A percentile compares a stretch with the other conserved stretches of the same genome.
phyloP scores from a whole-genome alignment of 2,113 vertebrate genomes.

The Pangasianodon hypophthalmus region DNA sequence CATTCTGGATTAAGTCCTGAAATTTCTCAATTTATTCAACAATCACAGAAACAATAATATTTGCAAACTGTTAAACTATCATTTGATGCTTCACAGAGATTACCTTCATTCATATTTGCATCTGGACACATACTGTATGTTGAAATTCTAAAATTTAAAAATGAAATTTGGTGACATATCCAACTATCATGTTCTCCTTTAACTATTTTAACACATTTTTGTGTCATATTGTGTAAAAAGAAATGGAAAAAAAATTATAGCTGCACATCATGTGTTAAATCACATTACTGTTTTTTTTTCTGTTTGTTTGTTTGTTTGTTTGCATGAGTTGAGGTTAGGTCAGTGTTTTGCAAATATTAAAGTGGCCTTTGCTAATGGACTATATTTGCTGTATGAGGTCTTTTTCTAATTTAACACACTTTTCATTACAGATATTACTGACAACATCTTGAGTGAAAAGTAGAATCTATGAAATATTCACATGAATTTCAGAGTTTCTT shows the following conservation, averaged over 20 bases:
- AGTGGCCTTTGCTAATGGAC: not conserved
- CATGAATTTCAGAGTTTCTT: not conserved
- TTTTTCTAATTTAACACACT: too few relatives aligned
- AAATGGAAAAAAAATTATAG: not conserved
- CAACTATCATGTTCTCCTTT: not conserved
- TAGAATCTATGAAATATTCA: not conserved
- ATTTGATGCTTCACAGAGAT: not conserved
- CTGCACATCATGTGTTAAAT: not conserved
- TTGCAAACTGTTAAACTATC: not conserved
- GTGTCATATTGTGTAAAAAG: not conserved
- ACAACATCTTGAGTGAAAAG: not conserved
- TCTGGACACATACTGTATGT: not conserved
- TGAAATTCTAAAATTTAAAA: not conserved
- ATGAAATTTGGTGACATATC: not conserved
- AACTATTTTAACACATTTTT: not conserved
- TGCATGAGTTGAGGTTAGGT: not conserved
- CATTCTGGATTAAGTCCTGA: not conserved
- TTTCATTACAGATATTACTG: not conserved
- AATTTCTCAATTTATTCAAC: too few relatives aligned
- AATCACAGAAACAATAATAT: not conserved
- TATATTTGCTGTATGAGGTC: not conserved
- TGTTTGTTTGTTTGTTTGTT: not conserved
- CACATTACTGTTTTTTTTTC: not conserved
- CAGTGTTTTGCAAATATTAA: not conserved
- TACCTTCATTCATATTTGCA: not conserved